Base-by-base conservation (phyloP, 2,113 vertebrate species). In the Bujurquina vittata region DNA sequence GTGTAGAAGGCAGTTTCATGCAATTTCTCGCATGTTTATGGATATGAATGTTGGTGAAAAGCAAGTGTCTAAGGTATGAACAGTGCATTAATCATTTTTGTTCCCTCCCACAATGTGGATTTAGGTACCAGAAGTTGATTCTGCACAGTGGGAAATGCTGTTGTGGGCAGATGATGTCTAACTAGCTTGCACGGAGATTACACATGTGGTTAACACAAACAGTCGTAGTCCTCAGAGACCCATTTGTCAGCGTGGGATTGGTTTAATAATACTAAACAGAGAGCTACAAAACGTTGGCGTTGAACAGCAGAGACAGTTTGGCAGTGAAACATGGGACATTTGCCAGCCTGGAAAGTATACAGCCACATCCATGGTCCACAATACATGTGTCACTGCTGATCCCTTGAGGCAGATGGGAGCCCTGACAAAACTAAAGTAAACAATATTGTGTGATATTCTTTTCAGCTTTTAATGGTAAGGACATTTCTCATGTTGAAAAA, bases 231-330 rank as follows among this genome's bases (percentile, higher is more conserved):
- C 83, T 20, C 26, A 2, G 81, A 85, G 85, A 86, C 43, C 54
- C n/a, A 37, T 80, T 81, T 77, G 75, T 84, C 85, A 89, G 29
- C 14, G n/a, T n/a, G n/a, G 31, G 62, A 46, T 49, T 23, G 17
- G 31, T 77, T 65, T 74, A 65, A 33, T 83, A 65, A 67, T 61
- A 11, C 49, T 37, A 88, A 67, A 80, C 83, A 83, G 20, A 17
- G 35, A 77, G 63, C 76, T 83, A 87, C 77, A 55, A 7, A 85
- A 57, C 55, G 60, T 55, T 87, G 76, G 78, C 72, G 83, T 35
- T 7, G 23, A 20, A 65, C 4, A 29, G 43, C 69, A 54, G 33
- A 20, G 77, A 58, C 55, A 61, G 33, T 29, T 46, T 69, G 63
- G 63, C 40, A 67, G 37, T 0, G 26, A 46, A 2, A 26, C n/a